A percentile compares a stretch with the other conserved stretches of the same genome.
These are phyloP conservation scores for Endomychus coccineus DNA, from an alignment of 2,888 invertebrate species.

Conservation along the genomic window DNA sequence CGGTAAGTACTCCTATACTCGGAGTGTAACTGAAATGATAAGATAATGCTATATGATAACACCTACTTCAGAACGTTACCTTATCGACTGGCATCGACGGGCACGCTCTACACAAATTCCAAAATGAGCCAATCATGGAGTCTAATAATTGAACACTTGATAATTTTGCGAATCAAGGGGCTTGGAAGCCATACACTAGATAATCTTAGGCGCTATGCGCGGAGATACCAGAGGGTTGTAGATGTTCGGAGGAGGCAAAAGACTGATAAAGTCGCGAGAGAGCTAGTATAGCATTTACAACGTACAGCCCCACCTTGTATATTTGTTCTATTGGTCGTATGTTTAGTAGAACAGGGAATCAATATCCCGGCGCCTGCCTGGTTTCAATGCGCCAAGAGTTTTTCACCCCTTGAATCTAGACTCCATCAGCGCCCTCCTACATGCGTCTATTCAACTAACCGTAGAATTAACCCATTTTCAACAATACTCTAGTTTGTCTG, in stretches of 20 bases:
- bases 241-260: no score
- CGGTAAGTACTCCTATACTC: conserved; percentile 91
- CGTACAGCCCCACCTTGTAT: conserved; percentile 34
- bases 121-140: conserved; percentile 89
- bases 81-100: conserved; percentile 95
- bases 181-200: conserved; percentile 32
- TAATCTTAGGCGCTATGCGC: conserved; percentile 18
- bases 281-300: not conserved
- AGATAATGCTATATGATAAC: conserved; percentile 1
- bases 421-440: not conserved
- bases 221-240: no score
- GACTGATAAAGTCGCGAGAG: not conserved
- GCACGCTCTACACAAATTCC: conserved; percentile 95
- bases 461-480: no score
- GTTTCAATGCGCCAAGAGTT: conserved; percentile 13
- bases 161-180: conserved; percentile 20
- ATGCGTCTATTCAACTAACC: not conserved
- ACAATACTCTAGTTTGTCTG: no score
- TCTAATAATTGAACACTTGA: conserved; percentile 21
- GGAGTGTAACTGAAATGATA: conserved; percentile 71
- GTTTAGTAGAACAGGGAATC: conserved; percentile 24
- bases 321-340: conserved; percentile 24
- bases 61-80: conserved; percentile 49
- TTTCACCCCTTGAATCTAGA: conserved; percentile 18
- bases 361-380: conserved; percentile 36